A percentile compares a stretch with the other conserved stretches of the same genome.
Conservation (phyloP, 2,888 invertebrate genomes). For the Danaus chrysippus region DNA sequence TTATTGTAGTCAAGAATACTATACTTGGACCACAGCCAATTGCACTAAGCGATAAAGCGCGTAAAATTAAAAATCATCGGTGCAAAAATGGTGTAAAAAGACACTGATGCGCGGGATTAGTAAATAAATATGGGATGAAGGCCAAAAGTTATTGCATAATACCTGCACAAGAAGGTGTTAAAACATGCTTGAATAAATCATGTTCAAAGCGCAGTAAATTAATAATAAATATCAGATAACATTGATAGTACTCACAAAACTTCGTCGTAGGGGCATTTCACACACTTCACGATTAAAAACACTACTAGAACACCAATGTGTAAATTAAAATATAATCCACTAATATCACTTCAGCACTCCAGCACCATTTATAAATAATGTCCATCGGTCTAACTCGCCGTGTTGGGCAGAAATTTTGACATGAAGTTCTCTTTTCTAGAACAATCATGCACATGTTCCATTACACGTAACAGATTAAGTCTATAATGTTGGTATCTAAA, state of each 20-base stretch:
- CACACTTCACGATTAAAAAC: conserved; percentile 41
- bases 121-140: conserved; percentile 49
- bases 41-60: conserved; percentile 51
- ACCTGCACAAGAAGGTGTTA: conserved; percentile 36
- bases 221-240: conserved; percentile 41
- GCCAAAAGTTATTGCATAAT: conserved; percentile 38
- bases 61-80: conserved; percentile 63
- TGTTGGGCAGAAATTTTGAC: conserved; percentile 43
- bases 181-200: conserved; percentile 40
- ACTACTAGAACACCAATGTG: conserved; percentile 32
- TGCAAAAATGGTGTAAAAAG: conserved; percentile 44
- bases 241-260: conserved; percentile 62
- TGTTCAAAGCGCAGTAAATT: conserved; percentile 31
- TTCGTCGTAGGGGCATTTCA: conserved; percentile 72
- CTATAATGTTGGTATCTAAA: too few relatives aligned
- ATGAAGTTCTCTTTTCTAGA: conserved; percentile 50
- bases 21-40: conserved; percentile 65
- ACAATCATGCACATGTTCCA: conserved; percentile 45
- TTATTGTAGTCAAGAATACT: conserved; percentile 66
- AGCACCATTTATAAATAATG: conserved; percentile 39
- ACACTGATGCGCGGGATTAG: conserved; percentile 37
- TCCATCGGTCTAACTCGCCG: conserved; percentile 21
- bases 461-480: conserved; percentile 19
- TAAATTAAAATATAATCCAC: conserved; percentile 26
- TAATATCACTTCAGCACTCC: conserved; percentile 35